Percentiles rank a stretch among this genome's conserved stretches.
Conservation (phyloP, 2,113 vertebrate species). For the Ctenomys sociabilis region DNA sequence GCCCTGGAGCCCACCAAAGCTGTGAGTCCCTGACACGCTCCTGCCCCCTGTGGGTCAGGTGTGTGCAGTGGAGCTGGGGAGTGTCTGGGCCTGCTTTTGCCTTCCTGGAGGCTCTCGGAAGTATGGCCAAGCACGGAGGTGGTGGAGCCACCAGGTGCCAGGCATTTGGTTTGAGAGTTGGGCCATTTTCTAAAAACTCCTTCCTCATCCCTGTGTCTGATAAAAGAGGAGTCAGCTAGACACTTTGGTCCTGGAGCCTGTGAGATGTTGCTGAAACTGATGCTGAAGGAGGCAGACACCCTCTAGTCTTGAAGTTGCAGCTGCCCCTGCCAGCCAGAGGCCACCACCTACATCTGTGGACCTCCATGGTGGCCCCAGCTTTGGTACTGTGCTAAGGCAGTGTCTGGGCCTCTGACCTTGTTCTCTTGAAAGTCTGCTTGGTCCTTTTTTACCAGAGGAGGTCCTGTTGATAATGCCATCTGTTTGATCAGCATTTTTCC, state of each 20-base stretch:
- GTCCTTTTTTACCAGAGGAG: neutral
- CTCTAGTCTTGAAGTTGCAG: neutral
- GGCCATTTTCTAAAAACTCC: neutral
- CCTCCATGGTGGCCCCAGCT: neutral
- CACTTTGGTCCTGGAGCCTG: accelerated
- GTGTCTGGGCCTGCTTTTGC: no score
- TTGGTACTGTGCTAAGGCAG: accelerated
- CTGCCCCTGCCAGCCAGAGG: neutral
- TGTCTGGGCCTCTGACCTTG: neutral
- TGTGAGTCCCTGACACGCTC: constrained; percentile 83
- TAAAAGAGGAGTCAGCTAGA: accelerated
- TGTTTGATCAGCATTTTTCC: neutral
- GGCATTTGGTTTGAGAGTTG: neutral
- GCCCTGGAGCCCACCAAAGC: constrained; percentile 92
- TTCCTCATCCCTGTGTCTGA: neutral
- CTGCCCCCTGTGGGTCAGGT: accelerated
- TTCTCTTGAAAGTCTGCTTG: neutral
- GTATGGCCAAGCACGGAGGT: neutral
- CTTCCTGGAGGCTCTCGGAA: neutral
- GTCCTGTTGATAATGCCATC: neutral
- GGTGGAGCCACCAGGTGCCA: neutral
- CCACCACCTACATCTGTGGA: neutral
- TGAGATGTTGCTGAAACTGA: neutral
- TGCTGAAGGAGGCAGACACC: neutral
- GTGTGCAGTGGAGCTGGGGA: neutral